phyloP scores from a whole-genome alignment of 2,113 vertebrate species.

The Scytalopus superciliaris region DNA sequence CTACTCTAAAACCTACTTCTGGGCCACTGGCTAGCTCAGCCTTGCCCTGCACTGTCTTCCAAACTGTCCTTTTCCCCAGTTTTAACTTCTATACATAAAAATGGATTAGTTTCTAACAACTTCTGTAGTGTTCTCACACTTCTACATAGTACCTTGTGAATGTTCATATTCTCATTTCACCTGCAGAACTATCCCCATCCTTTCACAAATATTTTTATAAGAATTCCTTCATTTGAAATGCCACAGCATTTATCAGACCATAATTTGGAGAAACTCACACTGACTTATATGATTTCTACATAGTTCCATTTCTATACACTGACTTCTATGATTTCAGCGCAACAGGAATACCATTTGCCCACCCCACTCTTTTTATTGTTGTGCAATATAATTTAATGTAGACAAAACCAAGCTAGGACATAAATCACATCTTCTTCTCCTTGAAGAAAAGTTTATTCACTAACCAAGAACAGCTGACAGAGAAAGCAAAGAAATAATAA shows the following conservation, averaged over 20 bases:
- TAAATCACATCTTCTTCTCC: not conserved
- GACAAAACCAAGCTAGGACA: not conserved
- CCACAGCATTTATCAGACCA: not conserved
- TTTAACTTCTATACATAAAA: not conserved
- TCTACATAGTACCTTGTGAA: not conserved
- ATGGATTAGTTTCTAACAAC: not conserved
- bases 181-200: not conserved
- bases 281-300: not conserved
- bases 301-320: not conserved
- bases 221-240: not conserved
- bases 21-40: not conserved
- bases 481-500: not conserved
- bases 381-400: not conserved
- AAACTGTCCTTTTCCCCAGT: not conserved
- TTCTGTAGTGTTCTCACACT: not conserved
- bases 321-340: not conserved
- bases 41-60: not conserved
- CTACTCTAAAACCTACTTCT: not conserved
- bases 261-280: not conserved
- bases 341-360: not conserved
- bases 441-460: not conserved
- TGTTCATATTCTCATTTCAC: not conserved
- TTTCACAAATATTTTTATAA: not conserved
- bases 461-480: not conserved
- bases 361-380: not conserved